Base-by-base conservation (phyloP, 2,888 invertebrate genomes). In the Pachymerium ferrugineum region DNA sequence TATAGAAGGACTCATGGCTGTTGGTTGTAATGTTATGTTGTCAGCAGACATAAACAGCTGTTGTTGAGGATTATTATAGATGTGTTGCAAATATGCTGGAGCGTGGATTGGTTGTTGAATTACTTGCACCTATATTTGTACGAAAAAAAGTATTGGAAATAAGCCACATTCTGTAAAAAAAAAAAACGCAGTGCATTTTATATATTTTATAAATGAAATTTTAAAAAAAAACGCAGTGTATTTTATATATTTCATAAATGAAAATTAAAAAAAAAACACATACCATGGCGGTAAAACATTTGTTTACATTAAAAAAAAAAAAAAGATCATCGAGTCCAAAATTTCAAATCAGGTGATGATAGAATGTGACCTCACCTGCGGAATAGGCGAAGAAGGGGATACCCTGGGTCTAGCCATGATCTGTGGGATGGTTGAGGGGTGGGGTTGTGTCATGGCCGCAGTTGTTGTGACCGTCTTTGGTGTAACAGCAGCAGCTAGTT, bases 61-160 rank as follows among this genome's bases (percentile, higher is more conserved):
- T 42, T 85, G 86, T 30, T 90, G 92, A 0, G 90, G 87, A 80
- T 91, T 90, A n/a, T n/a, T n/a, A 82, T 92, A 92, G 76, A 94
- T 82, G 80, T 92, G 92, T 79, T 89, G 91, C 71, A 93, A 80
- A 80, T 93, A 92, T 1, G 90, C 87, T 68, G 86, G 87, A 82
- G 87, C 91, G 81, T 90, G 90, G 70, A 91, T 82, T 0, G 90
- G 90, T 81, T 91, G 91, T 72, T 78, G 78, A 78, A 94, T 91
- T 28, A 94, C 89, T 81, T 94, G 93, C 33, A 94, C 89, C 82
- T 85, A 79, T 31, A 62, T 62, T 8, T 16, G 8, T 22, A 10
- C 25, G n/a, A n/a, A n/a, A n/a, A n/a, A n/a, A n/a, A n/a, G n/a
- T n/a, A n/a, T n/a, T n/a, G n/a, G n/a, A n/a, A n/a, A n/a, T n/a